These are phyloP conservation scores for Battus philenor DNA, from an alignment of 1,140 invertebrate genomes.

Conservation along the genomic window DNA sequence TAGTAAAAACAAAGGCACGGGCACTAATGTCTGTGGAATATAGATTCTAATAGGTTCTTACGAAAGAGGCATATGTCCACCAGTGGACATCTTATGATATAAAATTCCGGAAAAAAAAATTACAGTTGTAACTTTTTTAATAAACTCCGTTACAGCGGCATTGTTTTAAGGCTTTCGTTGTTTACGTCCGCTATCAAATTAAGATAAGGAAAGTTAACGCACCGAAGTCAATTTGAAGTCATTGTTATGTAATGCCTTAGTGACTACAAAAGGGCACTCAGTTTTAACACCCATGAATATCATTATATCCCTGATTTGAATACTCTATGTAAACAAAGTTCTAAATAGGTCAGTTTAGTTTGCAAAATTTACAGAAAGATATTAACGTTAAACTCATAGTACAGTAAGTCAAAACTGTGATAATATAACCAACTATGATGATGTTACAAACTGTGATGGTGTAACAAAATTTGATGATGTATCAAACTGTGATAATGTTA, in stretches of 20 bases:
- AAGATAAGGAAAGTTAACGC: slow-evolving; percentile 58
- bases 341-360: neutral
- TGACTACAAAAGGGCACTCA: slow-evolving; percentile 56
- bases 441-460: too few relatives aligned
- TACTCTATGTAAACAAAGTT: slow-evolving; percentile 31
- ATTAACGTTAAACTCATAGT: too few relatives aligned
- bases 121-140: slow-evolving; percentile 52
- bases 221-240: slow-evolving; percentile 59
- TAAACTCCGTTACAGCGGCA: slow-evolving; percentile 51
- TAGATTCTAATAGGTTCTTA: too few relatives aligned
- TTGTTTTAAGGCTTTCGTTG: slow-evolving; percentile 55
- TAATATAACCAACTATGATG: too few relatives aligned
- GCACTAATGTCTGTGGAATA: too few relatives aligned
- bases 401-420: too few relatives aligned
- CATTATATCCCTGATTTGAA: slow-evolving; percentile 65
- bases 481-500: too few relatives aligned
- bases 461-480: too few relatives aligned
- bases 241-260: slow-evolving; percentile 67
- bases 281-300: slow-evolving; percentile 70
- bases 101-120: too few relatives aligned
- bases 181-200: slow-evolving; percentile 62
- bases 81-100: too few relatives aligned
- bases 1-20: too few relatives aligned
- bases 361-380: neutral
- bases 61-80: too few relatives aligned